Evolutionary conservation across 37 sponge, comb jelly and placozoan genomes (phyloP), one percentile per base, ranked within the genome.

Genomic region (Geodia barretti): DNA sequence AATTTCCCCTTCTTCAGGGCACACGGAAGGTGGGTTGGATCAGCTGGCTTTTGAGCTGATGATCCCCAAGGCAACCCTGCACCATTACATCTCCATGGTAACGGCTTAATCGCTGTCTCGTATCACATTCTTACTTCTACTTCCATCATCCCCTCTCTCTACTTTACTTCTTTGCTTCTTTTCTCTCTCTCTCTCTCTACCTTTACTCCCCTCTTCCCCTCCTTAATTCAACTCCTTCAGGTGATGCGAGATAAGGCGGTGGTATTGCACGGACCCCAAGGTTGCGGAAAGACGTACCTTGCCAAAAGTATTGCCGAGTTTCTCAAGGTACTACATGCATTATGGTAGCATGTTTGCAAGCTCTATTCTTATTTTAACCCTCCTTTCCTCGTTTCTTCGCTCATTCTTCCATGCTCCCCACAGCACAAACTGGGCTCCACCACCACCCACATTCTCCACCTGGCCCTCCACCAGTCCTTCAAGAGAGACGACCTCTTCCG

Each of bases 401-500:
- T 66, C 64, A 8, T 5, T 9, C n/a, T n/a, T n/a, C n/a, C n/a
- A n/a, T n/a, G n/a, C n/a, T n/a, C 34, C 19, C 37, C 62, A 29
- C 78, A 86, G 79, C 3, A 26, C 42, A 39, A 25, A 32, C 74
- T 70, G 62, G 79, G 77, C 24, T 60, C 63, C 31, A 41, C 54
- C 26, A 72, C 42, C 33, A 74, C 81, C 9, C 75, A 76, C 41
- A 59, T 92, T n/a, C 32, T 85, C 64, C 72, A 81, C 28, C 74
- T 69, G 14, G 76, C 82, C 14, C 80, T 88, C 30, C 89, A 88
- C 66, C 85, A 78, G 19, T 60, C 74, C 59, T 88, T 92, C 70
- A 71, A 85, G 58, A 66, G 89, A 41, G 93, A 88, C 19, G 93
- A 92, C 66, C 76, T 92, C 43, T 79, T 88, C 47, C 67, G 82